These are phyloP conservation scores for Onychomys arenicola DNA, from an alignment of 2,797 vertebrate species.

Conservation along the genomic window DNA sequence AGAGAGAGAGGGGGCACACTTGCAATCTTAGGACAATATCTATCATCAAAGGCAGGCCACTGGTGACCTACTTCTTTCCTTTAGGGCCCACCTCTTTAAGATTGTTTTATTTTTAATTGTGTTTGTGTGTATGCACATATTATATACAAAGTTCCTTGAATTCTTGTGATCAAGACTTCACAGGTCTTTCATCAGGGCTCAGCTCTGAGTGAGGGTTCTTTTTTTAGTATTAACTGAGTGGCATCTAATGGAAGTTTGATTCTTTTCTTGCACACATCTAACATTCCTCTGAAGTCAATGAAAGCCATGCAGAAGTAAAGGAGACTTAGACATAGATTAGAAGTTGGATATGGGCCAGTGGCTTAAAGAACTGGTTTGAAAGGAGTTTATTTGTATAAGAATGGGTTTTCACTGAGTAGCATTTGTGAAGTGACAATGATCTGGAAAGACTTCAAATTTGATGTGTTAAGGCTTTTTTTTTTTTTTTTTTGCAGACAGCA, in stretches of 20 bases:
- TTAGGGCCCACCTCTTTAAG: neutral
- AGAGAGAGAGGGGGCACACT: neutral
- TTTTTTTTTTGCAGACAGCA: slow-evolving; percentile 59
- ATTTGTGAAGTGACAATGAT: slow-evolving; percentile 55
- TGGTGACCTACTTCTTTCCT: neutral
- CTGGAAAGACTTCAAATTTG: slow-evolving; percentile 73
- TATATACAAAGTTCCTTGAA: neutral
- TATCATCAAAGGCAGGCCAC: neutral
- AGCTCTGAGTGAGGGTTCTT: neutral
- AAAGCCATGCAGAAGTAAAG: neutral
- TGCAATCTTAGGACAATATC: neutral
- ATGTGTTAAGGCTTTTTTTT: slow-evolving; percentile 55
- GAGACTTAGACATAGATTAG: neutral
- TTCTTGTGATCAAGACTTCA: neutral
- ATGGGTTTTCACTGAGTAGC: neutral
- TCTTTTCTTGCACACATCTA: neutral
- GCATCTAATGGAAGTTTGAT: neutral
- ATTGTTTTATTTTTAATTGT: neutral
- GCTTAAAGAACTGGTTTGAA: slow-evolving; percentile 18
- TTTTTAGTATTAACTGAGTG: neutral
- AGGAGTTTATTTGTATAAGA: slow-evolving; percentile 55
- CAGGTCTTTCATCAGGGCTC: neutral
- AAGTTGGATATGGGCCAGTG: neutral
- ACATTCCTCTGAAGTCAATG: neutral
- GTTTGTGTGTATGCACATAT: neutral